Evolutionary conservation across 2,888 invertebrate genomes (phyloP).

Genomic region (Sinodicranocentrus sp.): DNA sequence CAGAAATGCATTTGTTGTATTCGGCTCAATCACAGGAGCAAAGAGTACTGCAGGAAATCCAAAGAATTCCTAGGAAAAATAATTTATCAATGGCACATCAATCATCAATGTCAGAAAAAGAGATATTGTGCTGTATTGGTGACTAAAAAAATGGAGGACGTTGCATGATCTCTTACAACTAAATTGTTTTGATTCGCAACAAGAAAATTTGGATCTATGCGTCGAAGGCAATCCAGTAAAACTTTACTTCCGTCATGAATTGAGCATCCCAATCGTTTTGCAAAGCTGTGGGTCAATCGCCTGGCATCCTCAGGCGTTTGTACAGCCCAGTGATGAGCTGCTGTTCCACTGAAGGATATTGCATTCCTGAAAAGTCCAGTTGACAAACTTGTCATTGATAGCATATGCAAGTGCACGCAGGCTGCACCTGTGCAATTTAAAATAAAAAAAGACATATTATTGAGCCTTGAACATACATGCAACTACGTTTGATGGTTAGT

Average conservation of each 20-base stretch:
- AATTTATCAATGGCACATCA: too few relatives aligned
- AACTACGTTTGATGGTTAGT: too few relatives aligned
- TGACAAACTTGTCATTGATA: constrained; percentile 31
- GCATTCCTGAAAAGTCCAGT: constrained; percentile 55
- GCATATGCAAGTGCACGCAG: constrained; percentile 69
- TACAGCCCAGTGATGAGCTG: constrained; percentile 68
- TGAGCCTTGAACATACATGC: background rate
- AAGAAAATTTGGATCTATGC: constrained; percentile 55
- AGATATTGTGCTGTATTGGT: too few relatives aligned
- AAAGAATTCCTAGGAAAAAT: constrained; percentile 54
- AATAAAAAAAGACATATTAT: background rate
- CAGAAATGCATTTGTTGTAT: constrained; percentile 59
- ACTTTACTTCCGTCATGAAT: constrained; percentile 35
- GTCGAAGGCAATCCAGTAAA: constrained; percentile 60
- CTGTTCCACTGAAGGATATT: constrained; percentile 56
- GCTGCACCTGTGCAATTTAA: constrained; percentile 44
- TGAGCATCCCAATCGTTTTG: constrained; percentile 60
- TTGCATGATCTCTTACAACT: constrained; percentile 30
- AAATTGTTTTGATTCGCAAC: constrained; percentile 68
- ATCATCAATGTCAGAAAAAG: too few relatives aligned
- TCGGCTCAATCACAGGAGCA: constrained; percentile 66
- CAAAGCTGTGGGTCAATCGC: constrained; percentile 46
- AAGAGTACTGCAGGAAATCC: constrained; percentile 67
- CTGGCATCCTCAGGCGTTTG: constrained; percentile 51
- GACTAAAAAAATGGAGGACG: background rate